Percentiles rank a stretch among this genome's conserved stretches.
phyloP scores from a whole-genome alignment of 2,113 vertebrate species.

The Xiphophorus couchianus region DNA sequence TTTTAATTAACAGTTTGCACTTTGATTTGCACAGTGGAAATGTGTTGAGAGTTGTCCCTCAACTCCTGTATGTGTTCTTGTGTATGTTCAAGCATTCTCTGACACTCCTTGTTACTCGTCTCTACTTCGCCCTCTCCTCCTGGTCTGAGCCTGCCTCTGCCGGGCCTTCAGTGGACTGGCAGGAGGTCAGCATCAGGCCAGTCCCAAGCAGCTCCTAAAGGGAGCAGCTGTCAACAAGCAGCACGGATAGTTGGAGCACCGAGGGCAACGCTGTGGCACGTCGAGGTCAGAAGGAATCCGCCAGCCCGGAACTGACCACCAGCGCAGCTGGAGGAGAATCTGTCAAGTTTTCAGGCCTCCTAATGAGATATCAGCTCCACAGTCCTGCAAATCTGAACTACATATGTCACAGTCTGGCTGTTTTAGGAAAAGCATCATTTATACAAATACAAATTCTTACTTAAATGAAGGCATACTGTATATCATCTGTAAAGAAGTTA shows the following conservation, averaged over 20 bases:
- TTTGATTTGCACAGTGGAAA: conserved; percentile 56
- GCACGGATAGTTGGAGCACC: conserved; percentile 58
- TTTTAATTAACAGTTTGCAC: conserved; percentile 46
- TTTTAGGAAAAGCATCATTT: not conserved
- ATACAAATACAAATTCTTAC: not conserved
- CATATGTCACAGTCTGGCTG: not conserved
- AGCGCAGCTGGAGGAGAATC: conserved; percentile 51
- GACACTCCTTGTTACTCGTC: conserved; percentile 42
- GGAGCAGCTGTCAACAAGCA: conserved; percentile 74
- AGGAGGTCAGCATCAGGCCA: conserved; percentile 68
- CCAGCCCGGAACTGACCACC: conserved; percentile 61
- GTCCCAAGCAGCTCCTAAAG: conserved; percentile 49
- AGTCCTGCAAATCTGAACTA: conserved; percentile 11
- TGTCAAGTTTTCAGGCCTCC: conserved; percentile 46
- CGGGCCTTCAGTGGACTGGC: conserved; percentile 55
- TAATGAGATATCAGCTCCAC: conserved; percentile 50
- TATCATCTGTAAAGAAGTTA: not conserved
- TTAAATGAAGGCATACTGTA: not conserved
- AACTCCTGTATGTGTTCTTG: conserved; percentile 7
- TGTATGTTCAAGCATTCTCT: conserved; percentile 16
- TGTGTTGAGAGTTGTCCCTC: conserved; percentile 29
- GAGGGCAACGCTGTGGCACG: conserved; percentile 56
- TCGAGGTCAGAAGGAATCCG: conserved; percentile 68
- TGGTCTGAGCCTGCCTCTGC: conserved; percentile 37
- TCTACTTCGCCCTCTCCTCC: conserved; percentile 40